Percentiles rank a stretch among this genome's conserved stretches.
Conservation (phyloP, 2,113 vertebrate species). For the Trachemys scripta region DNA sequence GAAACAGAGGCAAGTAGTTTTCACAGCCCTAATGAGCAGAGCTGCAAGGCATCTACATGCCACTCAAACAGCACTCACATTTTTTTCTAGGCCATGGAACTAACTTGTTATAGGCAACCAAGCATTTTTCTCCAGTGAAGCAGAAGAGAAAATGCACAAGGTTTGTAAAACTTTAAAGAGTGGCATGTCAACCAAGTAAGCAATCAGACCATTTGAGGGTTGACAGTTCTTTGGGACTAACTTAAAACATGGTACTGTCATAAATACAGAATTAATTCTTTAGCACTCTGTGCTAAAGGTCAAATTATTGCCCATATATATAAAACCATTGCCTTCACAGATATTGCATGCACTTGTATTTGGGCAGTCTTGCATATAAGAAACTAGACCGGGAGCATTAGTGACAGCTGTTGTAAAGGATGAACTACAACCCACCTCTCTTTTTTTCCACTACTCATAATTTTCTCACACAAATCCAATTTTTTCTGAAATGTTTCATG, state of each 20-base stretch:
- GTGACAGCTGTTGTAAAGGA: not conserved
- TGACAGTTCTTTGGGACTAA: not conserved
- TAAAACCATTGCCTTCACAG: not conserved
- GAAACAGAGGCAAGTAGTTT: not conserved
- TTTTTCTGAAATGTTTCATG: not conserved
- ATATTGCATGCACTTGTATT: not conserved
- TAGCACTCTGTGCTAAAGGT: not conserved
- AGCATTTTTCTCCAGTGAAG: not conserved
- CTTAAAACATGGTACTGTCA: not conserved
- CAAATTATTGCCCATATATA: not conserved
- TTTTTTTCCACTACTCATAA: not conserved
- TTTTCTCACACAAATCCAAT: conserved; percentile 21
- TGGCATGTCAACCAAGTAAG: not conserved
- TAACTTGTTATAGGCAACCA: not conserved
- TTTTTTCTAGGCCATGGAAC: not conserved
- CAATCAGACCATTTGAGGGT: not conserved
- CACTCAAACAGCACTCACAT: not conserved
- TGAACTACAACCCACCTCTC: not conserved
- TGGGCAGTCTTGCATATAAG: not conserved
- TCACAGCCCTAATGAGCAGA: accelerated
- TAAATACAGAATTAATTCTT: accelerated
- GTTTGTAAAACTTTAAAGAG: conserved; percentile 4
- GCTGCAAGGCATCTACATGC: not conserved
- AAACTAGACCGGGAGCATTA: not conserved
- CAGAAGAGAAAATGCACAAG: not conserved